These are phyloP conservation scores for Drymonia ruficornis DNA, from an alignment of 2,888 invertebrate species.

Conservation along the genomic window DNA sequence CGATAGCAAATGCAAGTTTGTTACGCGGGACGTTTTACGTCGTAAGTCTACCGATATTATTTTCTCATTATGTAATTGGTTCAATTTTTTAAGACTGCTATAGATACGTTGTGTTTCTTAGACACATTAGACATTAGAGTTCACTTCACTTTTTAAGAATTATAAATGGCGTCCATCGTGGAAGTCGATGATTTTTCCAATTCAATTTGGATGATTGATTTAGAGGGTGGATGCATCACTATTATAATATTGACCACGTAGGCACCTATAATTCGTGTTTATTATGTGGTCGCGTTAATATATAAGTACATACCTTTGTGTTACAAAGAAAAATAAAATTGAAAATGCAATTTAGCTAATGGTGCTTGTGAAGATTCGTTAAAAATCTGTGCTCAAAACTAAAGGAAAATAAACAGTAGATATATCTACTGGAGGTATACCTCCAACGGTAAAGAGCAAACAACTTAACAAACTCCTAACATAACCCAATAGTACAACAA, in stretches of 20 bases:
- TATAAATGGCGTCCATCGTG: too few species aligned
- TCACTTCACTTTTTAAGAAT: too few species aligned
- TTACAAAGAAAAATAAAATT: neutral
- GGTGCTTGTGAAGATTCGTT: neutral
- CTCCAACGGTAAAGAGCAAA: conserved; percentile 2
- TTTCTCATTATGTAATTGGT: neutral
- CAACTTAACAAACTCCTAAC: conserved; percentile 29
- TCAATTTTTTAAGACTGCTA: too few species aligned
- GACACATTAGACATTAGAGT: too few species aligned
- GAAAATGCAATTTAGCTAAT: neutral
- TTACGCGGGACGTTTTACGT: conserved; percentile 41
- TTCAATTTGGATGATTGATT: too few species aligned
- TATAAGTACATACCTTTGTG: neutral
- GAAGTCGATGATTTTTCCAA: too few species aligned
- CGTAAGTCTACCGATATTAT: conserved; percentile 22
- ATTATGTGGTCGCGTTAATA: too few species aligned
- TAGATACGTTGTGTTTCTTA: neutral
- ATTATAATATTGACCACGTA: too few species aligned
- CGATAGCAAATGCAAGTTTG: conserved; percentile 45
- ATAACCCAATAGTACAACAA: conserved; percentile 48
- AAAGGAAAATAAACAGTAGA: neutral
- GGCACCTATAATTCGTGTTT: too few species aligned
- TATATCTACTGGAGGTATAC: too few species aligned
- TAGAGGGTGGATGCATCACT: too few species aligned
- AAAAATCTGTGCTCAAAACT: neutral